phyloP scores from a whole-genome alignment of 2,888 invertebrate species.

The Plusia festucae region DNA sequence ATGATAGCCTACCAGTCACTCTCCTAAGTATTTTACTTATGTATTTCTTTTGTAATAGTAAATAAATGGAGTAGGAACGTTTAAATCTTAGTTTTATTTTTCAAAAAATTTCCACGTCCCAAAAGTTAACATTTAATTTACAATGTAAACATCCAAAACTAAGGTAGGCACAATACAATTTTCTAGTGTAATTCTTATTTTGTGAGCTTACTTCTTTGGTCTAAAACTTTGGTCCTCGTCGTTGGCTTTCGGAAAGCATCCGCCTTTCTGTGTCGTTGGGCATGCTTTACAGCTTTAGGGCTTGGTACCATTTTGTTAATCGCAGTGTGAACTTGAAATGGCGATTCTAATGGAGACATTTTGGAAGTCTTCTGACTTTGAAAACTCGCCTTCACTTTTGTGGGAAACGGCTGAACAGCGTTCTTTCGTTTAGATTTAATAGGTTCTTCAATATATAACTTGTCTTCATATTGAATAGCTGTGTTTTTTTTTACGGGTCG shows the following conservation, averaged over 20 bases:
- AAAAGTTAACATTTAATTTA: slow-evolving; percentile 13
- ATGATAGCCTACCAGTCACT: neutral
- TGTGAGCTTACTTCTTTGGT: slow-evolving; percentile 48
- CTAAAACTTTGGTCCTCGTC: slow-evolving; percentile 56
- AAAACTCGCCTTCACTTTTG: slow-evolving; percentile 62
- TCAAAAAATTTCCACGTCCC: slow-evolving; percentile 3
- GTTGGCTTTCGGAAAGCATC: slow-evolving; percentile 66
- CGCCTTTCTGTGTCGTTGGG: slow-evolving; percentile 59
- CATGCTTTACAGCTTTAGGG: slow-evolving; percentile 50
- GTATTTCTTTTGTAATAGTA: neutral
- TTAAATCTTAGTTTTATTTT: slow-evolving; percentile 11
- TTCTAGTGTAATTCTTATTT: slow-evolving; percentile 22
- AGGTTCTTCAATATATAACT: slow-evolving; percentile 33
- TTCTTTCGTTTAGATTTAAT: slow-evolving; percentile 59
- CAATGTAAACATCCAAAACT: slow-evolving; percentile 3
- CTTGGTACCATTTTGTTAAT: slow-evolving; percentile 42
- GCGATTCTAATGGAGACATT: slow-evolving; percentile 33
- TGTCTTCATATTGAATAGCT: slow-evolving; percentile 64
- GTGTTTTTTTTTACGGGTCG: slow-evolving; percentile 56
- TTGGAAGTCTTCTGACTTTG: slow-evolving; percentile 55
- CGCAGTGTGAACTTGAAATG: slow-evolving; percentile 24
- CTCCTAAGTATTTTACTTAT: neutral
- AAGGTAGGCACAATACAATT: slow-evolving; percentile 9
- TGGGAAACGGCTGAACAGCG: slow-evolving; percentile 54
- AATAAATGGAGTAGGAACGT: slow-evolving; percentile 2